Evolutionary conservation across 2,113 vertebrate genomes (phyloP).

Genomic region (Falco punctatus): DNA sequence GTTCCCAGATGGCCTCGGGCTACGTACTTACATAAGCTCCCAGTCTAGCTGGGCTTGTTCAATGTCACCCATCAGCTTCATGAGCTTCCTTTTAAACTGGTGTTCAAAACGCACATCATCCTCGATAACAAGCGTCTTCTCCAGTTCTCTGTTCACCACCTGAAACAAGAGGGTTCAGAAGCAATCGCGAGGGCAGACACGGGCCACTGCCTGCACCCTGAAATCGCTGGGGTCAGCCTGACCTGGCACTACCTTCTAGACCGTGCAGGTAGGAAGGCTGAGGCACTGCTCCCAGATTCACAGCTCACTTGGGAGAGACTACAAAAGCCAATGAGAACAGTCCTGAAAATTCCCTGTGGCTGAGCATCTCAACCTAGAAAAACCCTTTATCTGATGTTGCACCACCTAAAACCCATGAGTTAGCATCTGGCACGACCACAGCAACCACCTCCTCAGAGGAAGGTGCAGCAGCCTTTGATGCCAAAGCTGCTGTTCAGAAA

Average conservation of each 20-base stretch:
- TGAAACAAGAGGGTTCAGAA: conserved; percentile 36
- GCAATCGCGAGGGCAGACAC: rapidly evolving
- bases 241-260: background rate
- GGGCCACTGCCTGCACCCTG: background rate
- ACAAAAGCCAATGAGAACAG: background rate
- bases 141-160: conserved; percentile 84
- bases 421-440: background rate
- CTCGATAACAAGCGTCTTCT: conserved; percentile 89
- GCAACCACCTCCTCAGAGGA: background rate
- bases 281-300: background rate
- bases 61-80: conserved; percentile 87
- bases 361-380: background rate
- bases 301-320: background rate
- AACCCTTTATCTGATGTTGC: background rate
- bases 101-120: conserved; percentile 95
- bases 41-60: conserved; percentile 87
- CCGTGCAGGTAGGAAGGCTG: background rate
- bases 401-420: background rate
- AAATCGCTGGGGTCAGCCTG: background rate
- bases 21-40: conserved; percentile 95
- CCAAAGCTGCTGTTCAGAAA: background rate
- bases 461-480: background rate
- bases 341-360: background rate
- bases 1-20: background rate
- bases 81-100: conserved; percentile 88